Percentiles rank a stretch among this genome's conserved stretches.
These are phyloP conservation scores for Globodera rostochiensis DNA, from an alignment of 1,140 invertebrate genomes.

Conservation along the genomic window DNA sequence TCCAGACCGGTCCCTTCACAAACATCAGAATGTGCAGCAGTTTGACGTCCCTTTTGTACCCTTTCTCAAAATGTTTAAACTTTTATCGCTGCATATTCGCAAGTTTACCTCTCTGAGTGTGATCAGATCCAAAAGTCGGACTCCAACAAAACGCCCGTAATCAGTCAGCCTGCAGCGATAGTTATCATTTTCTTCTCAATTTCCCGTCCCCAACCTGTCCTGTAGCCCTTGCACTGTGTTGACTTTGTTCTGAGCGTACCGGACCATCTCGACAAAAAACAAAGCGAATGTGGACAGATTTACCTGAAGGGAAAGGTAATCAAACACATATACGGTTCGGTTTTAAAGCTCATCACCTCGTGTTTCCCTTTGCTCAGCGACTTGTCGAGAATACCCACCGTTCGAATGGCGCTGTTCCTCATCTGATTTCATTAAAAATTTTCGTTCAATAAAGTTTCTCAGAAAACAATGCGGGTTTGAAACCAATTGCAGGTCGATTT, in stretches of 20 bases:
- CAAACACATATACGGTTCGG: background rate
- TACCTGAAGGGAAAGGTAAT: slow-evolving; percentile 67
- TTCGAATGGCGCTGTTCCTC: background rate
- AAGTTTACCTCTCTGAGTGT: slow-evolving; percentile 75
- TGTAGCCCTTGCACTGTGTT: slow-evolving; percentile 92
- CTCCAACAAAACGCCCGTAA: slow-evolving; percentile 90
- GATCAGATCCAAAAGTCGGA: slow-evolving; percentile 86
- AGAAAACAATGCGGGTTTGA: too few species aligned
- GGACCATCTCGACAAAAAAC: slow-evolving; percentile 94
- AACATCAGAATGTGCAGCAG: slow-evolving; percentile 90
- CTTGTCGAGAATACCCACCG: slow-evolving; percentile 79
- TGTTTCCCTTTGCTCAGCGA: slow-evolving; percentile 86
- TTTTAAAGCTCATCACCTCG: slow-evolving; percentile 73
- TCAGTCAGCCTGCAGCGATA: slow-evolving; percentile 77
- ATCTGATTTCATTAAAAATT: slow-evolving; percentile 2
- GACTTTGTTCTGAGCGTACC: slow-evolving; percentile 94
- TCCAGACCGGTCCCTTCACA: slow-evolving; percentile 94
- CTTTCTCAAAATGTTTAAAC: slow-evolving; percentile 71
- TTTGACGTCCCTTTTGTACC: slow-evolving; percentile 92
- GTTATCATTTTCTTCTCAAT: background rate
- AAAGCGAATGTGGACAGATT: slow-evolving; percentile 88
- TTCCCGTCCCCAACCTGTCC: slow-evolving; percentile 74
- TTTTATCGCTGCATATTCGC: background rate
- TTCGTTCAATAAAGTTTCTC: too few species aligned
- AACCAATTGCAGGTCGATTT: too few species aligned